Percentiles rank a stretch among this genome's conserved stretches.
Evolutionary conservation across 1,140 invertebrate genomes (phyloP).

Genomic region (Tetraneura akinire): DNA sequence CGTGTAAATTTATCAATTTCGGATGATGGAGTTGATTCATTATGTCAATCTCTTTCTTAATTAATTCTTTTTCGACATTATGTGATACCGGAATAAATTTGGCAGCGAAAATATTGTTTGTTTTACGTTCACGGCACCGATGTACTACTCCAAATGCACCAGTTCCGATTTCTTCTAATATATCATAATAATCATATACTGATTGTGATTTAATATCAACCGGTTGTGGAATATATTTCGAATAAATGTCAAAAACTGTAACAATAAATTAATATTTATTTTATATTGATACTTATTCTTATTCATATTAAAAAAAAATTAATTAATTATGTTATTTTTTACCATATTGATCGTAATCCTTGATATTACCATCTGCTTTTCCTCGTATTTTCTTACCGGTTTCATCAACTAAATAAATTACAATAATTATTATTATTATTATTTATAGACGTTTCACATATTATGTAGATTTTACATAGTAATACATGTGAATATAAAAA

Average conservation of each 20-base stretch:
- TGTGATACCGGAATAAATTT: conserved; percentile 98
- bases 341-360: conserved; percentile 95
- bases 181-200: conserved; percentile 97
- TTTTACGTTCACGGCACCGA: conserved; percentile 91
- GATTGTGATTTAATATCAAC: conserved; percentile 93
- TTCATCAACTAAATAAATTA: conserved; percentile 71
- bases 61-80: conserved; percentile 93
- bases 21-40: conserved; percentile 99
- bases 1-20: conserved; percentile 96
- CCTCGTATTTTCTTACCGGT: conserved; percentile 91
- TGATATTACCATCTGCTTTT: conserved; percentile 82
- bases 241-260: conserved; percentile 93
- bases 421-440: too few relatives aligned
- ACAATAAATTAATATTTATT: not conserved
- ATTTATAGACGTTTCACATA: too few relatives aligned
- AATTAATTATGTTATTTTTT: conserved; percentile 55
- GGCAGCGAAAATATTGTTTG: conserved; percentile 96
- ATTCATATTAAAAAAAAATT: not conserved
- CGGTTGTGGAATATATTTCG: conserved; percentile 93
- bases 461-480: too few relatives aligned
- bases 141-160: conserved; percentile 99
- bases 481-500: too few relatives aligned
- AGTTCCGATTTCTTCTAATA: conserved; percentile 97
- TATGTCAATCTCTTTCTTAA: conserved; percentile 97
- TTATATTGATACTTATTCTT: conserved; percentile 48